phyloP scores from a whole-genome alignment of 1,140 invertebrate species.

The Melipona quadrifasciata region DNA sequence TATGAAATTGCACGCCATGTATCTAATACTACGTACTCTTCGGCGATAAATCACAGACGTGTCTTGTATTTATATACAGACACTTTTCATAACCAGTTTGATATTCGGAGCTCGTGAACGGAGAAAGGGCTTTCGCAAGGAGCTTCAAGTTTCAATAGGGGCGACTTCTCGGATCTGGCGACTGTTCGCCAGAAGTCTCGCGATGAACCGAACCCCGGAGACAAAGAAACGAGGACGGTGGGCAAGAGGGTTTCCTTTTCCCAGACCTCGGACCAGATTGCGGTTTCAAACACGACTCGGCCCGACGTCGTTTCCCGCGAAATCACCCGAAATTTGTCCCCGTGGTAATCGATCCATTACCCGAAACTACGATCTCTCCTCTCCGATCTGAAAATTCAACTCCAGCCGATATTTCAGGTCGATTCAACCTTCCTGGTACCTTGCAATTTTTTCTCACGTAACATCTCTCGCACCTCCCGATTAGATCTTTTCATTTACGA shows the following conservation, averaged over 20 bases:
- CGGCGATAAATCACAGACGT: neutral
- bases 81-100: neutral
- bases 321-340: neutral
- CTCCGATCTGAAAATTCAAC: neutral
- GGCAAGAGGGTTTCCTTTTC: slow-evolving; percentile 11
- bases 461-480: no score
- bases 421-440: no score
- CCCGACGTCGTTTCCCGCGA: neutral
- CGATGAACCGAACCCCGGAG: neutral
- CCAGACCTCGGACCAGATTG: neutral
- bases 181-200: slow-evolving; percentile 11
- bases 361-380: neutral
- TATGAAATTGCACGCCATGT: neutral
- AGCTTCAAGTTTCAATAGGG: neutral
- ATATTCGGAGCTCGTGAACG: neutral
- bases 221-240: slow-evolving; percentile 22
- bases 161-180: neutral
- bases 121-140: neutral
- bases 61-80: neutral
- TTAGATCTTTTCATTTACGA: no score
- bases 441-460: no score
- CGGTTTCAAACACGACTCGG: neutral
- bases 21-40: no score
- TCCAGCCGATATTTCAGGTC: no score
- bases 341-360: neutral